phyloP scores from a whole-genome alignment of 2,888 invertebrate genomes.

The Limnephilus lunatus region DNA sequence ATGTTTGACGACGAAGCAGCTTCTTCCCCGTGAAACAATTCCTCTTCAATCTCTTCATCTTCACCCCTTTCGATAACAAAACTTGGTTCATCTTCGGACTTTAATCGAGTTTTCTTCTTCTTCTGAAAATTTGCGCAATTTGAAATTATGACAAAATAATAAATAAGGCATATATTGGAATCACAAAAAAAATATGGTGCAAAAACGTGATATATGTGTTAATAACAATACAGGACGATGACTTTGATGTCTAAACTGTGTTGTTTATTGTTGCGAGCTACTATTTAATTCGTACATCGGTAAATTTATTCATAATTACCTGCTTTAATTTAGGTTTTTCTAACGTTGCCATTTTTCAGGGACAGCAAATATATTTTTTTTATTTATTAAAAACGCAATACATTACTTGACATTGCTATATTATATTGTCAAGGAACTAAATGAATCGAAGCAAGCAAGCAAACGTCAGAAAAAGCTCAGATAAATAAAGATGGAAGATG shows the following conservation, averaged over 20 bases:
- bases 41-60: slow-evolving; percentile 15
- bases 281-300: not conserved
- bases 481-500: not conserved
- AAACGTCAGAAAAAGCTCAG: slow-evolving; percentile 31
- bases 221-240: slow-evolving; percentile 42
- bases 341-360: slow-evolving; percentile 61
- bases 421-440: not conserved
- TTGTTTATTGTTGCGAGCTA: not conserved
- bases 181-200: not conserved
- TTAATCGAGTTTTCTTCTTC: slow-evolving; percentile 52
- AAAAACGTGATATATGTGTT: slow-evolving; percentile 21
- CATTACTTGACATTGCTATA: slow-evolving; percentile 11
- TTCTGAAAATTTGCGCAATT: slow-evolving; percentile 28
- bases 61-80: slow-evolving; percentile 12
- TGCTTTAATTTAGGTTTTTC: slow-evolving; percentile 60
- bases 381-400: slow-evolving; percentile 26
- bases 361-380: not conserved
- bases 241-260: not conserved
- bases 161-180: not conserved
- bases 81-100: slow-evolving; percentile 40
- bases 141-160: not conserved
- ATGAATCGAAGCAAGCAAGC: not conserved
- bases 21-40: not conserved
- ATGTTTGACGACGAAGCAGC: not conserved
- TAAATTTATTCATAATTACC: slow-evolving; percentile 41